These are phyloP conservation scores for Eustalomyia histrio DNA, from an alignment of 2,888 invertebrate genomes.

Conservation along the genomic window DNA sequence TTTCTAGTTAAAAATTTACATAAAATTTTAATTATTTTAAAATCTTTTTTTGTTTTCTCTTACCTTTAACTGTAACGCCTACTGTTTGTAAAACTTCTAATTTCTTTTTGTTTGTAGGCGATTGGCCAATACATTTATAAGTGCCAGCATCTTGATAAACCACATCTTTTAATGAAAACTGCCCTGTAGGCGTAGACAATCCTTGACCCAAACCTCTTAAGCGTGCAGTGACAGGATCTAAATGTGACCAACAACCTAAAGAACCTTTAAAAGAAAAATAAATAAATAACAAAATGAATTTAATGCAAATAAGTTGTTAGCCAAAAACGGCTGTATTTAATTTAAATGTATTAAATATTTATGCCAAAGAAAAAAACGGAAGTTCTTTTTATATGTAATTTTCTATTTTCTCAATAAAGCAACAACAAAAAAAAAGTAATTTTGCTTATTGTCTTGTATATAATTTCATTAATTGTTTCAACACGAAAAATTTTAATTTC, in stretches of 20 bases:
- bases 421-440: background rate
- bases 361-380: background rate
- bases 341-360: conserved; percentile 4
- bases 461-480: conserved; percentile 75
- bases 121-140: conserved; percentile 85
- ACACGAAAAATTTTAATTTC: conserved; percentile 73
- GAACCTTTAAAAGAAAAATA: conserved; percentile 78
- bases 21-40: conserved; percentile 41
- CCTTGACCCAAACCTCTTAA: conserved; percentile 82
- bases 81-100: conserved; percentile 81
- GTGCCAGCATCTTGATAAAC: conserved; percentile 89
- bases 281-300: background rate
- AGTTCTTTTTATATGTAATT: background rate
- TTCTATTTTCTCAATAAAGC: background rate
- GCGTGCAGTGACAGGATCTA: conserved; percentile 81
- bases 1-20: background rate
- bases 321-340: background rate
- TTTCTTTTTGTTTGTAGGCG: conserved; percentile 79
- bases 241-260: conserved; percentile 84
- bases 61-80: conserved; percentile 82
- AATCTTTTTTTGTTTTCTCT: conserved; percentile 68
- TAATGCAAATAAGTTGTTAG: background rate
- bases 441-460: conserved; percentile 14
- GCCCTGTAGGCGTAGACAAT: conserved; percentile 81
- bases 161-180: conserved; percentile 85